A percentile compares a stretch with the other conserved stretches of the same genome.
Conservation (phyloP, 92 coral and sea anemone species). For the Desmophyllum pertusum region DNA sequence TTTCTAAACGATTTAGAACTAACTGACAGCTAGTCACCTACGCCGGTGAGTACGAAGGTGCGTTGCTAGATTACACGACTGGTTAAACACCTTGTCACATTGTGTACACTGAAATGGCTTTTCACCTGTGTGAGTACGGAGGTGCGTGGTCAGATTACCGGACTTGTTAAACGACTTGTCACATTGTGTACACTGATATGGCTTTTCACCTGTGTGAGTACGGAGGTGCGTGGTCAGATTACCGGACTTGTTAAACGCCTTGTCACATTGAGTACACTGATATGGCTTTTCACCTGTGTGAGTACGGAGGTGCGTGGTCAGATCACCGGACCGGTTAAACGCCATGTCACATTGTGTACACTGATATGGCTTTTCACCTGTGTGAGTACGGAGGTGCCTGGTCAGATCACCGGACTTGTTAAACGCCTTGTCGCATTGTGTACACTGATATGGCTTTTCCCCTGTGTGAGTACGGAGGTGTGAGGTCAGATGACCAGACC, state of each 20-base stretch:
- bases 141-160: conserved; percentile 47
- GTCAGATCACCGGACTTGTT: conserved; percentile 3
- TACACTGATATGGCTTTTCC: conserved; percentile 64
- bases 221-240: conserved; percentile 50
- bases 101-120: conserved; percentile 51
- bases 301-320: conserved; percentile 48
- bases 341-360: conserved; percentile 43
- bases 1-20: too few species aligned
- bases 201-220: conserved; percentile 66
- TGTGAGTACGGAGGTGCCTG: conserved; percentile 51
- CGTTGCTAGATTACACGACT: conserved; percentile 13
- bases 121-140: conserved; percentile 56
- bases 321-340: conserved; percentile 5
- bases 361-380: conserved; percentile 53
- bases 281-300: conserved; percentile 60
- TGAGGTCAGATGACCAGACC: conserved; percentile 5
- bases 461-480: conserved; percentile 60
- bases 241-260: conserved; percentile 44
- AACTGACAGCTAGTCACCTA: too few species aligned
- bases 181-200: conserved; percentile 67
- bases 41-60: conserved; percentile 64
- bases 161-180: conserved; percentile 38
- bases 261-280: conserved; percentile 59
- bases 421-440: conserved; percentile 62
- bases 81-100: conserved; percentile 18